These are phyloP conservation scores for Lysandra coridon DNA, from an alignment of 2,888 invertebrate species.

Conservation along the genomic window DNA sequence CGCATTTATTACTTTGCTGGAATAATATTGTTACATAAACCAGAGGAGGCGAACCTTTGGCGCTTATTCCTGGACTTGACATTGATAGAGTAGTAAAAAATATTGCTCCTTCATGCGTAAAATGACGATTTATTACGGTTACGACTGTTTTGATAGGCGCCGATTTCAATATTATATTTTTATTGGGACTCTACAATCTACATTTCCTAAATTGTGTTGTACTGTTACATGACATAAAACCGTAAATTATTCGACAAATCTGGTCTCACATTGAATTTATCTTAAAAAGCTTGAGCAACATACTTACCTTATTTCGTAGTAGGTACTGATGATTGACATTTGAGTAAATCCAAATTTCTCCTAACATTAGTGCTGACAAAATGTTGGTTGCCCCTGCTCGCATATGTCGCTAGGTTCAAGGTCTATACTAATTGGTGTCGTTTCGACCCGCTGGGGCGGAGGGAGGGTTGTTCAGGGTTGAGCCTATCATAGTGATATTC, in stretches of 20 bases:
- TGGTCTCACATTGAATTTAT: neutral
- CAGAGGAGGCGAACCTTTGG: neutral
- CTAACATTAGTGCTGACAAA: neutral
- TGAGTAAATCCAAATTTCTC: neutral
- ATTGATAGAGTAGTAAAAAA: constrained; percentile 17
- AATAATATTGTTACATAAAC: constrained; percentile 19
- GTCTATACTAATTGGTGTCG: constrained; percentile 18
- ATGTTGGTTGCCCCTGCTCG: neutral
- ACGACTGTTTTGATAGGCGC: constrained; percentile 8
- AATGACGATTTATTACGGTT: constrained; percentile 13
- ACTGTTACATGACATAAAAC: neutral
- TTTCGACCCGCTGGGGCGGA: constrained; percentile 11
- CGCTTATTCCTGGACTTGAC: neutral
- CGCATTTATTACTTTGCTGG: constrained; percentile 9
- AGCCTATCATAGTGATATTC: constrained; percentile 1
- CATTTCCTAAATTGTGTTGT: neutral
- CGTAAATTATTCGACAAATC: neutral
- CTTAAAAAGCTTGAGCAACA: too few species aligned
- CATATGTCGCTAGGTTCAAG: constrained; percentile 20
- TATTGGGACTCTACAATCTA: neutral
- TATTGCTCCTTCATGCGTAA: neutral
- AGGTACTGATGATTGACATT: too few species aligned
- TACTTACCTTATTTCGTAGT: too few species aligned
- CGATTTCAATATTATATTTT: neutral
- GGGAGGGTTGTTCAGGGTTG: constrained; percentile 12